Evolutionary conservation across 2,888 invertebrate genomes (phyloP).

Genomic region (Lycaena phlaeas): DNA sequence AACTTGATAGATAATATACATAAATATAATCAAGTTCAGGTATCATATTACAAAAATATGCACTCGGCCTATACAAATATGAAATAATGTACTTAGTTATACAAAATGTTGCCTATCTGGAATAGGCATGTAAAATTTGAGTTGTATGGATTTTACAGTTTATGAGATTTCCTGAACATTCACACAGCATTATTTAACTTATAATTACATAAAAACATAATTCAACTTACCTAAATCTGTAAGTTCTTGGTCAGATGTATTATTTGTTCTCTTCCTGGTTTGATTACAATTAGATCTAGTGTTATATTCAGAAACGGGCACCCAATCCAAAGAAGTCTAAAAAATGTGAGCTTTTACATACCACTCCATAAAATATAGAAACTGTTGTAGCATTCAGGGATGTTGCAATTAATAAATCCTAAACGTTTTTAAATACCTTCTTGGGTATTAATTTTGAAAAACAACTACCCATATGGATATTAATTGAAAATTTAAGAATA

Average conservation of each 20-base stretch:
- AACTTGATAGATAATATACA: too few species aligned
- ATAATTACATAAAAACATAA: background rate
- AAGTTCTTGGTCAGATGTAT: slow-evolving; percentile 62
- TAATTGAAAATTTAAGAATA: background rate
- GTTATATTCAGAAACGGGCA: slow-evolving; percentile 67
- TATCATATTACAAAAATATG: too few species aligned
- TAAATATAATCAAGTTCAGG: too few species aligned
- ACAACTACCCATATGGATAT: slow-evolving; percentile 59
- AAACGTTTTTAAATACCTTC: slow-evolving; percentile 42
- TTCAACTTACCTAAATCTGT: slow-evolving; percentile 57
- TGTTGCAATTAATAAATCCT: slow-evolving; percentile 3
- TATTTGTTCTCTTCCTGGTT: slow-evolving; percentile 61
- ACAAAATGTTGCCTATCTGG: too few species aligned
- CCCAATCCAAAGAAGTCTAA: slow-evolving; percentile 69
- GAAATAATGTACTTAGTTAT: too few species aligned
- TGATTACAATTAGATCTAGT: slow-evolving; percentile 60
- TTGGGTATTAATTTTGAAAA: slow-evolving; percentile 59
- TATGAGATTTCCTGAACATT: too few species aligned
- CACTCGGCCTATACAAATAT: too few species aligned
- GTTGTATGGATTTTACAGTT: too few species aligned
- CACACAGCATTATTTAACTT: background rate
- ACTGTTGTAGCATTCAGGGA: background rate
- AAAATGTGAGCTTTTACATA: slow-evolving; percentile 27
- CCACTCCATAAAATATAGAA: slow-evolving; percentile 11
- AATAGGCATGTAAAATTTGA: too few species aligned